A percentile compares a stretch with the other conserved stretches of the same genome.
Conservation (phyloP, 2,888 invertebrate genomes). For the Heliconius charithonia region DNA sequence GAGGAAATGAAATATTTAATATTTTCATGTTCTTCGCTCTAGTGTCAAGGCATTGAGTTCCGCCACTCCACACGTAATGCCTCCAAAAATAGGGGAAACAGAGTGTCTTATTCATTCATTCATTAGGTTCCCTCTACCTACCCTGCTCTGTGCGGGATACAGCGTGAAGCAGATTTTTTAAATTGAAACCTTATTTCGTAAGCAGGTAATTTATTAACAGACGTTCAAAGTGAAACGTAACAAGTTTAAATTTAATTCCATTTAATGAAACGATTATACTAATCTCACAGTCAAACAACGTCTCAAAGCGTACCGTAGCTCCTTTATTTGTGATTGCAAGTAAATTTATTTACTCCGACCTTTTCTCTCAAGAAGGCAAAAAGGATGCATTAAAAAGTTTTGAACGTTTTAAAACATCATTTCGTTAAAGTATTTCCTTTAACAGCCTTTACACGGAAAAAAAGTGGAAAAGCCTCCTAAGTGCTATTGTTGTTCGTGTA, state of each 20-base stretch:
- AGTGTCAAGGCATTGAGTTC: no score
- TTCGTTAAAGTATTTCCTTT: constrained; percentile 35
- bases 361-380: constrained; percentile 37
- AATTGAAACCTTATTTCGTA: neutral
- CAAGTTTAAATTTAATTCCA: constrained; percentile 20
- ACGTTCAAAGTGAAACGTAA: neutral
- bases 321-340: constrained; percentile 34
- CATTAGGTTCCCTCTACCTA: no score
- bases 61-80: no score
- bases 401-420: constrained; percentile 34
- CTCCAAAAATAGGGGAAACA: no score
- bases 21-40: no score
- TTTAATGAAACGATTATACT: constrained; percentile 26
- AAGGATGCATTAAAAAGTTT: constrained; percentile 42
- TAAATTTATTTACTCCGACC: constrained; percentile 40
- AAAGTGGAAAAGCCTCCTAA: constrained; percentile 31
- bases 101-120: no score
- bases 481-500: neutral
- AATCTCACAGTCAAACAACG: constrained; percentile 27
- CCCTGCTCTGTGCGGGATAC: no score
- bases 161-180: neutral
- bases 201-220: neutral
- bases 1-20: no score
- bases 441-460: constrained; percentile 32
- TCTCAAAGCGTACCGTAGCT: constrained; percentile 27